phyloP scores from a whole-genome alignment of 2,888 invertebrate species.

The Catocala sponsa region DNA sequence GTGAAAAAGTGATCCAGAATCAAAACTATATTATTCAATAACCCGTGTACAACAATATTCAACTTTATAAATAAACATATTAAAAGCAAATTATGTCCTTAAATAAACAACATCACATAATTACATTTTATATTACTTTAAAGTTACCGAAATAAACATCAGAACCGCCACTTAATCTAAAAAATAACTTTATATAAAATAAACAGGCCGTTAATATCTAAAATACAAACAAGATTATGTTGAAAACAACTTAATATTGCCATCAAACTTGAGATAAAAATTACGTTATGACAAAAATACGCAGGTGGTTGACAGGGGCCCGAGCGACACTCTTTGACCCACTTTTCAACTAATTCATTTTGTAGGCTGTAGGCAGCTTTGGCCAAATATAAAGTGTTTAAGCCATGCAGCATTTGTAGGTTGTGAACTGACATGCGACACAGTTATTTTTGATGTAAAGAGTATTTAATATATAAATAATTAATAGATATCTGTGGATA shows the following conservation, averaged over 20 bases:
- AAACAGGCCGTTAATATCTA: conserved; percentile 29
- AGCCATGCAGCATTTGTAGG: conserved; percentile 29
- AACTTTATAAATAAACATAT: too few relatives aligned
- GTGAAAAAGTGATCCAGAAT: too few relatives aligned
- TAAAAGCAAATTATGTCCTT: too few relatives aligned
- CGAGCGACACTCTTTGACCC: conserved; percentile 64
- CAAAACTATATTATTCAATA: too few relatives aligned
- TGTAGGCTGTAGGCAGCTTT: conserved; percentile 53
- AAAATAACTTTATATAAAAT: conserved; percentile 30
- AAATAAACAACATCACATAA: background rate
- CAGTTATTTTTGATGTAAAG: background rate
- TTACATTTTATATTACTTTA: conserved; percentile 1
- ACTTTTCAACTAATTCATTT: conserved; percentile 78
- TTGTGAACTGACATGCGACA: background rate
- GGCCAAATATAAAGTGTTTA: conserved; percentile 64
- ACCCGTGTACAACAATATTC: too few relatives aligned
- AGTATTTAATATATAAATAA: too few relatives aligned
- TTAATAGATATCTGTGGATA: too few relatives aligned
- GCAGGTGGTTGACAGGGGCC: conserved; percentile 43
- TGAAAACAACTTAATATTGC: conserved; percentile 51
- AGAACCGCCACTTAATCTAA: background rate
- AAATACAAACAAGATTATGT: conserved; percentile 47
- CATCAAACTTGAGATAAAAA: conserved; percentile 56
- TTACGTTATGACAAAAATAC: conserved; percentile 58
- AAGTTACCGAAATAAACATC: background rate